Evolutionary conservation across 2,797 vertebrate genomes (phyloP).

Genomic region (Cyclopterus lumpus): DNA sequence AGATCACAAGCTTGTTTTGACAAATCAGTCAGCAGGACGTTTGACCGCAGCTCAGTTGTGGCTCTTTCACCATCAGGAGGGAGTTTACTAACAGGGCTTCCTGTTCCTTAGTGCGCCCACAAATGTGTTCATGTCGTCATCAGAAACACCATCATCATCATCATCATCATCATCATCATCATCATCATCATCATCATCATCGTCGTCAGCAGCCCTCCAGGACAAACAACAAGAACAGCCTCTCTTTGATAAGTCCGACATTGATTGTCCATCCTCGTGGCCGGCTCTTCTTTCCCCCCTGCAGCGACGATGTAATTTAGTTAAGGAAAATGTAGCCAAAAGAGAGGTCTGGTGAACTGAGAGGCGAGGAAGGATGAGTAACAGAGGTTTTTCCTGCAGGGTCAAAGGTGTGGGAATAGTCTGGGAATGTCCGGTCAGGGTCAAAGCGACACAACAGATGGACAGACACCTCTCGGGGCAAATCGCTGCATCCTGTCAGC

Average conservation of each 20-base stretch:
- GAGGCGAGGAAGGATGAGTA: conserved; percentile 53
- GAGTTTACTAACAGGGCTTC: conserved; percentile 53
- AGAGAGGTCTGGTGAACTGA: conserved; percentile 28
- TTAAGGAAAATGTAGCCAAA: conserved; percentile 65
- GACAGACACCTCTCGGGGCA: conserved; percentile 64
- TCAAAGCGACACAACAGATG: conserved; percentile 62
- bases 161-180: conserved; percentile 7
- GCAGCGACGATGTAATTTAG: conserved; percentile 66
- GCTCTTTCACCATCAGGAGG: conserved; percentile 50
- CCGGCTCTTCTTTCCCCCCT: conserved; percentile 57
- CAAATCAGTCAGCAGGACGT: conserved; percentile 51
- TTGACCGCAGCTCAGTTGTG: conserved; percentile 40
- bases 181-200: neutral
- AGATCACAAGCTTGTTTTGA: conserved; percentile 52
- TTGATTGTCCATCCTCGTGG: conserved; percentile 48
- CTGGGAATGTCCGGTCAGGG: conserved; percentile 73
- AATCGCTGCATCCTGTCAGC: conserved; percentile 73
- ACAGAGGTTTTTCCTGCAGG: conserved; percentile 38
- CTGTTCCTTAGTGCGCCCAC: conserved; percentile 24
- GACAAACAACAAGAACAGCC: conserved; percentile 34
- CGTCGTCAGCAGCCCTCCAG: conserved; percentile 15
- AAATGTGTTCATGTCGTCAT: conserved; percentile 31
- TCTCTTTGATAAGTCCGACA: conserved; percentile 57
- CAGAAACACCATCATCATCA: neutral
- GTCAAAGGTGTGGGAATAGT: conserved; percentile 71